Conservation (phyloP, 2,797 vertebrate species). For the Gymnoscopelus microlampas region DNA sequence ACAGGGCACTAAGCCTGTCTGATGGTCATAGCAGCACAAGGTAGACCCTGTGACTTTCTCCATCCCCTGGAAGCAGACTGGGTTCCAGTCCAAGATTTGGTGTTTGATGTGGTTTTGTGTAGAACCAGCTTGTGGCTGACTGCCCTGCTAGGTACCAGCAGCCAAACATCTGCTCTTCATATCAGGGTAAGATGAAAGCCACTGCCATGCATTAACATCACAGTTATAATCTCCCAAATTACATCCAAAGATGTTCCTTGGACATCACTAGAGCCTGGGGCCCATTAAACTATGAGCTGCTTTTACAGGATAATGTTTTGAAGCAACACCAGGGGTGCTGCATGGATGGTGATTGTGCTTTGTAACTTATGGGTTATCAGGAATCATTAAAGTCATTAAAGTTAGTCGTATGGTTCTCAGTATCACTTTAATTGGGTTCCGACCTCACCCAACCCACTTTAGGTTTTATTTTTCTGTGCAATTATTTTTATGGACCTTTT, state of each 20-base stretch:
- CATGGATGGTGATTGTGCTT: neutral
- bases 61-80: slow-evolving; percentile 55
- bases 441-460: too few species aligned
- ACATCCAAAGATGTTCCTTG: slow-evolving; percentile 56
- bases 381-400: neutral
- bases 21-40: slow-evolving; percentile 51
- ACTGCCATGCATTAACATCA: slow-evolving; percentile 69
- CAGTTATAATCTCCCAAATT: slow-evolving; percentile 72
- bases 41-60: slow-evolving; percentile 58
- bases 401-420: too few species aligned
- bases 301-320: slow-evolving; percentile 42
- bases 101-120: slow-evolving; percentile 65
- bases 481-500: too few species aligned
- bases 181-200: slow-evolving; percentile 71
- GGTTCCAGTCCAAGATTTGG: slow-evolving; percentile 26
- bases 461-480: too few species aligned
- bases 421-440: too few species aligned
- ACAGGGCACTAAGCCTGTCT: slow-evolving; percentile 24
- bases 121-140: slow-evolving; percentile 51
- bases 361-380: neutral
- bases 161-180: slow-evolving; percentile 80
- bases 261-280: slow-evolving; percentile 32
- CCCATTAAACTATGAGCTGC: slow-evolving; percentile 38
- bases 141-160: slow-evolving; percentile 42
- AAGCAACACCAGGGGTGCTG: slow-evolving; percentile 15